phyloP scores from a whole-genome alignment of 2,113 vertebrate species.

The Sialia sialis region DNA sequence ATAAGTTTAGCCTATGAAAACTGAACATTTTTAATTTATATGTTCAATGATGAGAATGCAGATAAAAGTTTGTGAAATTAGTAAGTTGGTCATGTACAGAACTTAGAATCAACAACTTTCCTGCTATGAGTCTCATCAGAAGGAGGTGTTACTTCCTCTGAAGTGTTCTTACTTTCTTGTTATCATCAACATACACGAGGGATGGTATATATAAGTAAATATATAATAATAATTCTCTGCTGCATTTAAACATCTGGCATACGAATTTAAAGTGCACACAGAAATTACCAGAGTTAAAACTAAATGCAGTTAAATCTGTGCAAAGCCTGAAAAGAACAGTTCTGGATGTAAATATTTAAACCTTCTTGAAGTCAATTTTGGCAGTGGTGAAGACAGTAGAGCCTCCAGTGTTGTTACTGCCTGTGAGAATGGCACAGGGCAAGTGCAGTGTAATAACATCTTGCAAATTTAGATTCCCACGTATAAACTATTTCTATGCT shows the following conservation, averaged over 20 bases:
- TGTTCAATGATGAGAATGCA: neutral
- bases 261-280: neutral
- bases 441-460: neutral
- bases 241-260: neutral
- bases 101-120: neutral
- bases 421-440: neutral
- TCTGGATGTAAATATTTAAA: constrained; percentile 31
- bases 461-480: neutral
- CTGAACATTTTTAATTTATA: neutral
- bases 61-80: neutral
- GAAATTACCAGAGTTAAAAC: neutral
- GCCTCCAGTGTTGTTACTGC: neutral
- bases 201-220: neutral
- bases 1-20: neutral
- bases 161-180: neutral
- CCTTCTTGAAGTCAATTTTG: neutral
- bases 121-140: neutral
- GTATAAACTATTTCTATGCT: neutral
- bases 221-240: neutral
- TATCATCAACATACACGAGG: neutral
- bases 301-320: neutral
- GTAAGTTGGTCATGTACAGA: neutral
- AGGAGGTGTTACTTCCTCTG: neutral
- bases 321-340: neutral
- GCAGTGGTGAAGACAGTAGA: neutral